A percentile compares a stretch with the other conserved stretches of the same genome.
phyloP scores from a whole-genome alignment of 2,797 vertebrate genomes.

The Acanthurus tractus region DNA sequence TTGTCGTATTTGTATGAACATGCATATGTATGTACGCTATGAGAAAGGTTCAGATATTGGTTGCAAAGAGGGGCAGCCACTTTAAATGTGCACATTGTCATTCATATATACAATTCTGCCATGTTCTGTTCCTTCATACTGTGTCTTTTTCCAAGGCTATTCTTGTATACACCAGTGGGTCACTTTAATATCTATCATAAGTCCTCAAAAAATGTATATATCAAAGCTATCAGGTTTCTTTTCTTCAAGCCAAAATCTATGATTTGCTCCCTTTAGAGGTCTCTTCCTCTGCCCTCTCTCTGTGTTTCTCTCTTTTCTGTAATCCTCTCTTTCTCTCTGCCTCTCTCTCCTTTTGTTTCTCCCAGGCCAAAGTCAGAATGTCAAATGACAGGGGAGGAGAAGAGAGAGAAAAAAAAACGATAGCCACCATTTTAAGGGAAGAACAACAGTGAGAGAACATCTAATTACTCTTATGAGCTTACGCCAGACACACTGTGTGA shows the following conservation, averaged over 20 bases:
- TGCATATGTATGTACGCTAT: conserved; percentile 9
- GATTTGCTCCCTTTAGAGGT: conserved; percentile 25
- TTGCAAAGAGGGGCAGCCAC: neutral
- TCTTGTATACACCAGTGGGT: conserved; percentile 9
- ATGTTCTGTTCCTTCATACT: conserved; percentile 1
- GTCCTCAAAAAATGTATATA: conserved; percentile 33
- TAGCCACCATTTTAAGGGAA: conserved; percentile 52
- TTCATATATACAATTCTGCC: neutral
- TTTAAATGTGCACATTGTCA: neutral
- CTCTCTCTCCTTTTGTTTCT: conserved; percentile 24
- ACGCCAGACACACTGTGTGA: conserved; percentile 47
- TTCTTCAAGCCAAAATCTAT: conserved; percentile 28
- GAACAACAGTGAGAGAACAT: conserved; percentile 62
- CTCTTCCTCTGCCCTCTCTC: conserved; percentile 8
- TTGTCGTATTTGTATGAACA: conserved; percentile 32
- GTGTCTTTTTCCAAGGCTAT: conserved; percentile 4
- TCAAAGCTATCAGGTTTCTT: conserved; percentile 36
- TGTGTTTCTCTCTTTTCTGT: conserved; percentile 22
- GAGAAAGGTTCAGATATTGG: conserved; percentile 1
- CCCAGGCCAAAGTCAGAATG: conserved; percentile 52
- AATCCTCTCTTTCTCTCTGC: conserved; percentile 3
- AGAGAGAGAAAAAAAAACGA: conserved; percentile 44
- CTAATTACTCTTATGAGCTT: conserved; percentile 73
- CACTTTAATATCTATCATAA: conserved; percentile 1
- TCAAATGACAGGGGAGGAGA: conserved; percentile 61